Percentiles rank a stretch among this genome's conserved stretches.
Conservation (phyloP, 2,888 invertebrate genomes). For the Eueremaeus valkanovi region DNA sequence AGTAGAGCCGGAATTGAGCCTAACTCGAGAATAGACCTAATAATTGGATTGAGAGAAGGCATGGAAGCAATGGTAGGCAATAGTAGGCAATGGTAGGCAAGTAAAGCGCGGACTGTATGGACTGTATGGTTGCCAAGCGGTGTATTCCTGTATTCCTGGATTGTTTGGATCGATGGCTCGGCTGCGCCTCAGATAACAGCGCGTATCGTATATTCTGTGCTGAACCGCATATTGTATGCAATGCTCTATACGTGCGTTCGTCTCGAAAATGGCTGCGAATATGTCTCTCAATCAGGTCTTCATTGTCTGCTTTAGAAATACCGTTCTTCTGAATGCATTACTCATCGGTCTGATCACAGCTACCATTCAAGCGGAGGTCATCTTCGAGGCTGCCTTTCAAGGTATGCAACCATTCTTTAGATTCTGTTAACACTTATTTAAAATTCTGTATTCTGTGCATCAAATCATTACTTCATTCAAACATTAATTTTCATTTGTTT, state of each 20-base stretch:
- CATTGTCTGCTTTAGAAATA: slow-evolving; percentile 9
- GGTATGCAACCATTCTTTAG: background rate
- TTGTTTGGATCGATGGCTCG: slow-evolving; percentile 3
- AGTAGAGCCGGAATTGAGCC: background rate
- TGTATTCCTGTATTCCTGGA: background rate
- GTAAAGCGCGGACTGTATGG: background rate
- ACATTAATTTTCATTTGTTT: no score
- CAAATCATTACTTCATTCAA: no score
- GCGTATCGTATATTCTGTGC: background rate
- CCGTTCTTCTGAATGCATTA: background rate
- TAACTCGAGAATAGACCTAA: background rate
- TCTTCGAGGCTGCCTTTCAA: slow-evolving; percentile 24
- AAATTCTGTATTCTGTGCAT: background rate
- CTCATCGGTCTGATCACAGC: slow-evolving; percentile 17
- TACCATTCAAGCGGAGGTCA: slow-evolving; percentile 12
- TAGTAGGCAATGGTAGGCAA: no score
- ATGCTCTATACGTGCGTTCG: background rate
- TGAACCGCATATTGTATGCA: slow-evolving; percentile 1
- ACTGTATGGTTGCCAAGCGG: slow-evolving; percentile 19
- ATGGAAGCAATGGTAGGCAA: background rate
- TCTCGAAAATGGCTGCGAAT: slow-evolving; percentile 27
- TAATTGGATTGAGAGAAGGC: slow-evolving; percentile 5
- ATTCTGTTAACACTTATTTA: background rate
- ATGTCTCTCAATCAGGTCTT: background rate
- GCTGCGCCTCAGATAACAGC: slow-evolving; percentile 15